Percentiles rank a stretch among this genome's conserved stretches.
These are phyloP conservation scores for Zelostemma sp. DNA, from an alignment of 1,140 invertebrate species.

Conservation along the genomic window DNA sequence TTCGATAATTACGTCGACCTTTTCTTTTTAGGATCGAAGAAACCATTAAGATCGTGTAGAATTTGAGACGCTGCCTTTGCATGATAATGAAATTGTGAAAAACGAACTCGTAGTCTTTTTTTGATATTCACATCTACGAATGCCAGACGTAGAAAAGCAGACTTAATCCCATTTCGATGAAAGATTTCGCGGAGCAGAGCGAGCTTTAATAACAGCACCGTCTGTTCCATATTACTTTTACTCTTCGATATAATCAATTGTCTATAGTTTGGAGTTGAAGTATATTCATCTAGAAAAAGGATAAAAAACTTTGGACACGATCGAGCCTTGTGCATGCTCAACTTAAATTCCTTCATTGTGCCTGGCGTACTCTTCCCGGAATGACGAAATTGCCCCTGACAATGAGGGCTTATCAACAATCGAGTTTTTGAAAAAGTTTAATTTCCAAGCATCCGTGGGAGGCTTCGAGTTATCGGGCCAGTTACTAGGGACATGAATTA, in stretches of 20 bases:
- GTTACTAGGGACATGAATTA: constrained; percentile 51
- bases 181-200: neutral
- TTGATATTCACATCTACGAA: neutral
- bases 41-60: too few species aligned
- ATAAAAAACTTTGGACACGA: neutral
- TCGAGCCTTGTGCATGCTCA: neutral
- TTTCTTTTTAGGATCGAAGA: too few species aligned
- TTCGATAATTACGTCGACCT: too few species aligned
- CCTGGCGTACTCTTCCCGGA: neutral
- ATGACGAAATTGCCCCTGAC: constrained; percentile 9
- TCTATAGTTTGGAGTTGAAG: neutral
- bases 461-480: constrained; percentile 10
- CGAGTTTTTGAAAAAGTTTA: constrained; percentile 41
- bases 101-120: too few species aligned
- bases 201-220: constrained; percentile 8
- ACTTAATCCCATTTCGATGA: constrained; percentile 11
- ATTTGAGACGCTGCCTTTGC: too few species aligned
- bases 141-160: neutral
- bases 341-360: constrained; percentile 1
- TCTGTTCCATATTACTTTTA: constrained; percentile 6
- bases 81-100: too few species aligned
- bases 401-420: constrained; percentile 42
- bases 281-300: neutral
- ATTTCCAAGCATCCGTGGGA: constrained; percentile 28
- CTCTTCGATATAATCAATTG: constrained; percentile 2